These are phyloP conservation scores for Dreissena rostriformis DNA, from an alignment of 1,140 invertebrate species.

Conservation along the genomic window DNA sequence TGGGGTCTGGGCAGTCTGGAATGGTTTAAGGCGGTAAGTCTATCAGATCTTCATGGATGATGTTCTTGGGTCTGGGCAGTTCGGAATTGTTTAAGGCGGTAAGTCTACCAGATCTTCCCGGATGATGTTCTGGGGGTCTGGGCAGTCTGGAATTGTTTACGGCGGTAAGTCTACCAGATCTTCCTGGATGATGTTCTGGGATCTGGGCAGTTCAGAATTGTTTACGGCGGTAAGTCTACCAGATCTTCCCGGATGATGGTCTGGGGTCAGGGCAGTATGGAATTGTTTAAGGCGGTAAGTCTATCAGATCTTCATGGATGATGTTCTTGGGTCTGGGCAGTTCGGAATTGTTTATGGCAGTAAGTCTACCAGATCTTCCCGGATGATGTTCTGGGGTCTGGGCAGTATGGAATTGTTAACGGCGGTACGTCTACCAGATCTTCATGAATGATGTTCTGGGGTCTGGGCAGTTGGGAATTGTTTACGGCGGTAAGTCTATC, in stretches of 20 bases:
- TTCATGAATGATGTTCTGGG: slow-evolving; percentile 98
- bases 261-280: slow-evolving; percentile 94
- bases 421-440: too few relatives aligned
- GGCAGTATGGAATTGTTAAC: too few relatives aligned
- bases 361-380: too few relatives aligned
- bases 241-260: slow-evolving; percentile 98
- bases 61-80: too few relatives aligned
- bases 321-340: too few relatives aligned
- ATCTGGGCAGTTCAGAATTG: slow-evolving; percentile 89
- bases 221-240: slow-evolving; percentile 81
- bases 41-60: too few relatives aligned
- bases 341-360: too few relatives aligned
- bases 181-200: slow-evolving; percentile 98
- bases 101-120: slow-evolving; percentile 84
- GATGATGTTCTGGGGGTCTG: too few relatives aligned
- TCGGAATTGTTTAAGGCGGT: too few relatives aligned
- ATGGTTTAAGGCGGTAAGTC: slow-evolving; percentile 67
- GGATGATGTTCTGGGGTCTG: too few relatives aligned
- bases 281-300: slow-evolving; percentile 66
- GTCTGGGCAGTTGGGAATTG: slow-evolving; percentile 89
- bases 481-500: slow-evolving; percentile 66
- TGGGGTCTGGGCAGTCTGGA: slow-evolving; percentile 93
- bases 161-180: slow-evolving; percentile 94
- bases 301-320: slow-evolving; percentile 93
- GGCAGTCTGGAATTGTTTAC: too few relatives aligned